Evolutionary conservation across 1,140 invertebrate species (phyloP).

Genomic region (Drosophila azteca): DNA sequence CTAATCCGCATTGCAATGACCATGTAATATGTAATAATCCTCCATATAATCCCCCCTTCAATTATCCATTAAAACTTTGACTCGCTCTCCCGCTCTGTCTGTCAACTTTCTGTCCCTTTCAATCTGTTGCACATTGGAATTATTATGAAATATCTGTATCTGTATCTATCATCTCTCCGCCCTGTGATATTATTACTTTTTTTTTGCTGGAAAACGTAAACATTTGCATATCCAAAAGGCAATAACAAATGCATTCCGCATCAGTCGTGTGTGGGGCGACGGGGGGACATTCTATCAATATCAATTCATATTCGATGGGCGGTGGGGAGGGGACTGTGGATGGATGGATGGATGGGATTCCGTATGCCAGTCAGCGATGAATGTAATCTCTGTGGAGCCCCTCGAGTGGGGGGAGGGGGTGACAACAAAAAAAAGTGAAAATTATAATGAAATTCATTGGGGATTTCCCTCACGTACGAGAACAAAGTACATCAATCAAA

Average conservation of each 20-base stretch:
- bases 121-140: constrained; percentile 44
- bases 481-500: constrained; percentile 73
- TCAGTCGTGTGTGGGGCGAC: constrained; percentile 16
- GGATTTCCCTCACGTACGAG: constrained; percentile 62
- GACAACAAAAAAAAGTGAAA: constrained; percentile 31
- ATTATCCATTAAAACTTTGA: no score
- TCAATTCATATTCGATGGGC: constrained; percentile 36
- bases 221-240: constrained; percentile 67
- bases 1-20: no score
- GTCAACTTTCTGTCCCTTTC: constrained; percentile 13
- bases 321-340: not conserved
- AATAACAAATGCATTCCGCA: constrained; percentile 43
- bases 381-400: constrained; percentile 10
- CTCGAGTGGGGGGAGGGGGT: not conserved
- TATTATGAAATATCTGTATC: constrained; percentile 28
- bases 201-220: constrained; percentile 31
- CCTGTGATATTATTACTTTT: no score
- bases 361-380: constrained; percentile 58
- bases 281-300: constrained; percentile 57
- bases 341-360: constrained; percentile 28
- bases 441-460: constrained; percentile 71
- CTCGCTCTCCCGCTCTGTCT: not conserved
- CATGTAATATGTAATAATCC: no score
- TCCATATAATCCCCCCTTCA: no score
- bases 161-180: not conserved